phyloP scores from a whole-genome alignment of 2,113 vertebrate species.

The Laterallus jamaicensis region DNA sequence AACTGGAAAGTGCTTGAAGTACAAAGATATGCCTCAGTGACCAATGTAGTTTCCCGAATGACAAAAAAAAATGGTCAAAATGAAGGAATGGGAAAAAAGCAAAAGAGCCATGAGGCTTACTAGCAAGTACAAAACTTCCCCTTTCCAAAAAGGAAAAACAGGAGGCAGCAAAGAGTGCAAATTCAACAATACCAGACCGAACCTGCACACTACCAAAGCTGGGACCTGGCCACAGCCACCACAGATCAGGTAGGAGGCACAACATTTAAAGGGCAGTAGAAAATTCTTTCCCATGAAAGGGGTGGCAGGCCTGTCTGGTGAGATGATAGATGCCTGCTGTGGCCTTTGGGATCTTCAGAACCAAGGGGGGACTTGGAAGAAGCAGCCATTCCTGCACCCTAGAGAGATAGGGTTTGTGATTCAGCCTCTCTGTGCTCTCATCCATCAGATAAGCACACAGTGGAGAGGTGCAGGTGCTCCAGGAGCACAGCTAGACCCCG shows the following conservation, averaged over 20 bases:
- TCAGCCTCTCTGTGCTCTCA: background rate
- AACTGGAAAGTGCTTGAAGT: background rate
- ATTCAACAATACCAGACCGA: background rate
- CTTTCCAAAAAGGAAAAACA: background rate
- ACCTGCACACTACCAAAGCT: background rate
- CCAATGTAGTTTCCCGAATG: background rate
- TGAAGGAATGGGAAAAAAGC: background rate
- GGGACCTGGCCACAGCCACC: background rate
- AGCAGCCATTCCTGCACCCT: background rate
- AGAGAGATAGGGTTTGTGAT: background rate
- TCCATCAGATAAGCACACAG: rapidly evolving
- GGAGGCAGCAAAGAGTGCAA: background rate
- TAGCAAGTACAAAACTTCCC: background rate
- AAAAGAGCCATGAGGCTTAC: background rate
- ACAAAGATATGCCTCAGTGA: background rate
- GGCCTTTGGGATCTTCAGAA: background rate
- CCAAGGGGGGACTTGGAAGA: background rate
- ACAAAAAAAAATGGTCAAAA: background rate
- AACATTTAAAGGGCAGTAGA: background rate
- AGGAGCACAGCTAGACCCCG: rapidly evolving
- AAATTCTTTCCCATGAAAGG: background rate
- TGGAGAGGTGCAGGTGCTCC: background rate
- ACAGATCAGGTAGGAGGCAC: background rate
- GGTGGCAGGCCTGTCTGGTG: background rate
- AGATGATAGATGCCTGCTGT: background rate